phyloP scores from a whole-genome alignment of 1,140 invertebrate species.

The Camponotus floridanus region DNA sequence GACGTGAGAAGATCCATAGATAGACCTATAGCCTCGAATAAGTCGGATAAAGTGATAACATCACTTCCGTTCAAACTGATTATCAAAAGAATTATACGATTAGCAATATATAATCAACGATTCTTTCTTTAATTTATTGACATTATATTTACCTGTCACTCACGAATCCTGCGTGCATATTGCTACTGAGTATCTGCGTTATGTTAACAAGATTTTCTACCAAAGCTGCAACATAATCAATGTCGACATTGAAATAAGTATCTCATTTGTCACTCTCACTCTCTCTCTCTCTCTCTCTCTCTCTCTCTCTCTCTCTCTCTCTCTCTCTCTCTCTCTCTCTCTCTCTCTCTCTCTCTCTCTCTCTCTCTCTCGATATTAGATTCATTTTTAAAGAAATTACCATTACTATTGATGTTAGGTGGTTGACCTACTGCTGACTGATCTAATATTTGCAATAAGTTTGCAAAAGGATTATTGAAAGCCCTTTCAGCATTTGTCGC shows the following conservation, averaged over 20 bases:
- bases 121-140: slow-evolving; percentile 1
- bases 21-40: slow-evolving; percentile 64
- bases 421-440: slow-evolving; percentile 17
- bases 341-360: no score
- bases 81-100: not conserved
- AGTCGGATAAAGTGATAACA: slow-evolving; percentile 56
- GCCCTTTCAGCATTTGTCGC: slow-evolving; percentile 28
- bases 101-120: not conserved
- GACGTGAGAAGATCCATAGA: slow-evolving; percentile 50
- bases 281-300: no score
- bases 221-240: slow-evolving; percentile 47
- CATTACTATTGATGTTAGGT: slow-evolving; percentile 44
- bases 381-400: slow-evolving; percentile 2
- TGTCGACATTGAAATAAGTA: not conserved
- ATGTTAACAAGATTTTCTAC: slow-evolving; percentile 56
- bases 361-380: not conserved
- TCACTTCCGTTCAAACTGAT: slow-evolving; percentile 38
- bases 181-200: slow-evolving; percentile 54
- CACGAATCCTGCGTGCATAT: slow-evolving; percentile 62
- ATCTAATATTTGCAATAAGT: slow-evolving; percentile 41
- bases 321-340: no score
- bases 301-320: no score
- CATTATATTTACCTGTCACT: slow-evolving; percentile 55
- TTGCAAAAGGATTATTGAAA: slow-evolving; percentile 26
- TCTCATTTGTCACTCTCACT: not conserved